These are phyloP conservation scores for Petrocephalus microphthalmus DNA, from an alignment of 2,113 vertebrate species.

Conservation along the genomic window DNA sequence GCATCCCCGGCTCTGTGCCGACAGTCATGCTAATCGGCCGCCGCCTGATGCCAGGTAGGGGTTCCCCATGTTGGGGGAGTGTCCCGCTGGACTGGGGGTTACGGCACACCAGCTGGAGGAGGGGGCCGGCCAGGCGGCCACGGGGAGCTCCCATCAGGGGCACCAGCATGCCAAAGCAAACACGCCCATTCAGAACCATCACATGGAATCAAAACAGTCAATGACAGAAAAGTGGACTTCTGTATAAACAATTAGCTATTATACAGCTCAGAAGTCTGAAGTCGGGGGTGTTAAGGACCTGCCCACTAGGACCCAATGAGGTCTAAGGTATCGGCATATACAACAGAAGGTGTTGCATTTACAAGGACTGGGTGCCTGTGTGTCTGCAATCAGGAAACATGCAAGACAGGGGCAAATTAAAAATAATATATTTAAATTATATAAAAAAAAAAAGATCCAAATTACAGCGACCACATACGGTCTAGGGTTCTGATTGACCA, in stretches of 20 bases:
- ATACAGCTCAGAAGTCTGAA: neutral
- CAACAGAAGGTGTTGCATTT: neutral
- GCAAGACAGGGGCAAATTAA: neutral
- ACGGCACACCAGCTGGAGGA: neutral
- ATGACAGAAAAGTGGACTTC: neutral
- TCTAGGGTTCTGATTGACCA: no score
- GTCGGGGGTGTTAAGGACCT: neutral
- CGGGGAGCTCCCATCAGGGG: neutral
- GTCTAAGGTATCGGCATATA: neutral
- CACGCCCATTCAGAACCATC: neutral
- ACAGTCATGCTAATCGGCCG: constrained; percentile 63
- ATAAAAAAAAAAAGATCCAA: neutral
- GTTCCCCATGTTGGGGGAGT: neutral
- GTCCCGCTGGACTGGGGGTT: neutral
- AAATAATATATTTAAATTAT: no score
- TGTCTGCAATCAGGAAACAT: neutral
- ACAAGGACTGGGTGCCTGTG: neutral
- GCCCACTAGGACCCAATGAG: neutral
- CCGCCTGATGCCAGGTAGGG: constrained; percentile 14
- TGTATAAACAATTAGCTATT: neutral
- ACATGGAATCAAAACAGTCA: neutral
- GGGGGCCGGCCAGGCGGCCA: neutral
- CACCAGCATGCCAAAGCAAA: neutral
- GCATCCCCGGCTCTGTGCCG: constrained; percentile 60
- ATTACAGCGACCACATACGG: neutral